Evolutionary conservation across 2,797 vertebrate genomes (phyloP).

Genomic region (Myotis daubentonii): DNA sequence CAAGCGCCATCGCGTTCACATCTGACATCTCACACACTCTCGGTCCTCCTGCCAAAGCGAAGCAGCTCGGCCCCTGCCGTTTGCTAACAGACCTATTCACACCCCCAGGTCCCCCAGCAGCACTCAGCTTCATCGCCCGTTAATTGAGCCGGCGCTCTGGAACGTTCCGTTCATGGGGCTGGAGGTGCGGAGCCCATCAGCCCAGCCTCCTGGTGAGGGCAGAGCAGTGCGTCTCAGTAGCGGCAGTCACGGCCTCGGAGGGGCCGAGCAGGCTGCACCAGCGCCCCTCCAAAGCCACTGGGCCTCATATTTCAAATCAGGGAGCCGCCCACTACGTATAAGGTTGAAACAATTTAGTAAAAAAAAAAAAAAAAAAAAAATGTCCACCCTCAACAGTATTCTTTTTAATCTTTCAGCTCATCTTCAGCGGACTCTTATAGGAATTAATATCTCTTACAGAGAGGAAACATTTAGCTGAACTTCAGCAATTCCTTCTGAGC

Average conservation of each 20-base stretch:
- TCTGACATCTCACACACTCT: slow-evolving; percentile 68
- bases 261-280: fast-evolving
- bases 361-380: background rate
- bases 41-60: slow-evolving; percentile 44
- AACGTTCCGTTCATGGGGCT: background rate
- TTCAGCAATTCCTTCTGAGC: slow-evolving; percentile 45
- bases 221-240: background rate
- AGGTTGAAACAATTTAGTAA: background rate
- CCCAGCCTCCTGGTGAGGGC: background rate
- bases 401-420: background rate
- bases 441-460: slow-evolving; percentile 11
- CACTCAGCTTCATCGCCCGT: background rate
- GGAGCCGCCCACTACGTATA: background rate
- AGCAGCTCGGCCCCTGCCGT: background rate
- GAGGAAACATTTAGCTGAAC: slow-evolving; percentile 36
- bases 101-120: background rate
- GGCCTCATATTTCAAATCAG: slow-evolving; percentile 16
- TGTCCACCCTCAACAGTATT: background rate
- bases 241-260: background rate
- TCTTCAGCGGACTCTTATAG: slow-evolving; percentile 1
- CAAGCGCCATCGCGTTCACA: slow-evolving; percentile 51
- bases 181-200: background rate
- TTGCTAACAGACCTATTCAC: slow-evolving; percentile 13
- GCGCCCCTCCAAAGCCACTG: background rate
- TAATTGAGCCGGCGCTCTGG: background rate